Evolutionary conservation across 2,113 vertebrate genomes (phyloP).

Genomic region (Paramisgurnus dabryanus): DNA sequence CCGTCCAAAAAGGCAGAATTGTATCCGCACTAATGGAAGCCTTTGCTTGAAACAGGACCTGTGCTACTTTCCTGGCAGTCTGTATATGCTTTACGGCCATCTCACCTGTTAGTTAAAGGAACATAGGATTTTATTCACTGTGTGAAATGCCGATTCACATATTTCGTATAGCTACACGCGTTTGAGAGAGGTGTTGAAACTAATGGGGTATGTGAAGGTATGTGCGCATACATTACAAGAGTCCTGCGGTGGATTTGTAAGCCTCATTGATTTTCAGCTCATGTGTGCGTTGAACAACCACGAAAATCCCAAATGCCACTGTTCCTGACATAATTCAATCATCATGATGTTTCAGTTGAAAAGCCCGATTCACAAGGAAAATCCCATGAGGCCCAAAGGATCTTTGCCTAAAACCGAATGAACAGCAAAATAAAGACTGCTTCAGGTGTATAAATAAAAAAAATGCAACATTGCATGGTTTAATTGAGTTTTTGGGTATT

Average conservation of each 20-base stretch:
- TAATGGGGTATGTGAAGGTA: constrained; percentile 12
- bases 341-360: neutral
- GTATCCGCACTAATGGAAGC: constrained; percentile 41
- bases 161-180: constrained; percentile 21
- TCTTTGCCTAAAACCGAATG: constrained; percentile 59
- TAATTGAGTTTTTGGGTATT: neutral
- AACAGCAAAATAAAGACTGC: constrained; percentile 60
- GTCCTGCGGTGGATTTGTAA: constrained; percentile 20
- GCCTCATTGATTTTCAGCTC: constrained; percentile 19
- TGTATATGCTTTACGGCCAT: constrained; percentile 25
- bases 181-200: constrained; percentile 21
- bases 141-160: constrained; percentile 57
- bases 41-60: constrained; percentile 38
- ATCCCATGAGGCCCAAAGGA: constrained; percentile 58
- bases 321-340: neutral
- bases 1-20: constrained; percentile 39
- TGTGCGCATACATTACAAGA: neutral
- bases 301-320: constrained; percentile 2
- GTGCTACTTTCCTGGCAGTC: constrained; percentile 23
- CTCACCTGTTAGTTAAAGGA: constrained; percentile 13
- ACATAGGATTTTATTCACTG: constrained; percentile 37
- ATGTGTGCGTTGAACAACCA: neutral
- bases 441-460: constrained; percentile 49
- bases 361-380: constrained; percentile 64
- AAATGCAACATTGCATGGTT: neutral